Conservation (phyloP, 2,113 vertebrate genomes). For the Ictalurus furcatus region DNA sequence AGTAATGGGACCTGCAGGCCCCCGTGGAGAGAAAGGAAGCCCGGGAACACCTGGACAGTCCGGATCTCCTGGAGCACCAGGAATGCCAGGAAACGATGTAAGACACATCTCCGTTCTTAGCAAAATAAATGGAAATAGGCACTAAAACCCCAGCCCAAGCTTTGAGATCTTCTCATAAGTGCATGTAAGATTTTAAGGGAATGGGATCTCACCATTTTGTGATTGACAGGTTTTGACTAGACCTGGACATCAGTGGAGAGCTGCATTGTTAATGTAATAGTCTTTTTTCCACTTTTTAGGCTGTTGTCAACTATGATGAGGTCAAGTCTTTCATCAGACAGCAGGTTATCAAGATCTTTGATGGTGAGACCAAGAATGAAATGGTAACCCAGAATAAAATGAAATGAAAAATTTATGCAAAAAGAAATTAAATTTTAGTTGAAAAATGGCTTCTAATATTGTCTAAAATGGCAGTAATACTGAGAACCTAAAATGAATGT, state of each 20-base stretch:
- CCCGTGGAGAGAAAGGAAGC: constrained; percentile 85
- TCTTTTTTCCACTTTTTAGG: constrained; percentile 66
- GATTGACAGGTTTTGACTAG: neutral
- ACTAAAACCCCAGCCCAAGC: neutral
- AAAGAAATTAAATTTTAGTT: neutral
- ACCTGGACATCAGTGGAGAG: neutral
- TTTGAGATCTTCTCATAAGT: neutral
- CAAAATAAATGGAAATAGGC: neutral
- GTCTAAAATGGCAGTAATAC: neutral
- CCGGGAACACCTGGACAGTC: constrained; percentile 75
- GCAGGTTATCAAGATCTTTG: constrained; percentile 93
- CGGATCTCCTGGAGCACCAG: constrained; percentile 77
- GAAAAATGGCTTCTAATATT: neutral
- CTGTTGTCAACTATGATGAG: constrained; percentile 92
- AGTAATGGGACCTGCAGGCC: constrained; percentile 80
- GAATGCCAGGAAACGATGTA: constrained; percentile 86
- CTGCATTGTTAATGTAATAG: neutral
- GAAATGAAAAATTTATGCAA: neutral
- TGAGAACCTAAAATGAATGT: neutral
- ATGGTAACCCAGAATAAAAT: neutral
- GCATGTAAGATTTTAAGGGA: neutral
- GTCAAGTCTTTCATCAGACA: constrained; percentile 92
- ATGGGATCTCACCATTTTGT: neutral
- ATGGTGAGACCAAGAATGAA: constrained; percentile 73
- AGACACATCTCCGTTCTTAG: constrained; percentile 54